Conservation (phyloP, 2,113 vertebrate species). For the Lepidothrix coronata region DNA sequence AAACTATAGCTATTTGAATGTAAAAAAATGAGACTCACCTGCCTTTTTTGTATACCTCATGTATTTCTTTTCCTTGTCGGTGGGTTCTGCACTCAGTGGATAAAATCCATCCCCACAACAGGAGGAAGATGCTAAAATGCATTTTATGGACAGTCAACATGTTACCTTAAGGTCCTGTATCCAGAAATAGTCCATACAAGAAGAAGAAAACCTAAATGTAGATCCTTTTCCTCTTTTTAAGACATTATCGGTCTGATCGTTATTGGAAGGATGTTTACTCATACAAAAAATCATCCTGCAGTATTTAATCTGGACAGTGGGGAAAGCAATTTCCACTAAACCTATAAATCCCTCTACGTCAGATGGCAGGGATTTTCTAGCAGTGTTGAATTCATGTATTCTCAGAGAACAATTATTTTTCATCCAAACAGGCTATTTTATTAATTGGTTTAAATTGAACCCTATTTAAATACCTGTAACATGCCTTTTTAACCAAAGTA, state of each 20-base stretch:
- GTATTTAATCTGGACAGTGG: slow-evolving; percentile 84
- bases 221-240: slow-evolving; percentile 69
- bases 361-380: slow-evolving; percentile 85
- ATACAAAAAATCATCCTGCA: slow-evolving; percentile 73
- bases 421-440: slow-evolving; percentile 33
- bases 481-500: background rate
- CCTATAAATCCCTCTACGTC: slow-evolving; percentile 88
- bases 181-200: slow-evolving; percentile 66
- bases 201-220: slow-evolving; percentile 47
- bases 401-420: slow-evolving; percentile 54
- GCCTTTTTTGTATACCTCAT: slow-evolving; percentile 77
- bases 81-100: slow-evolving; percentile 72
- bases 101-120: slow-evolving; percentile 80
- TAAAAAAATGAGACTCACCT: slow-evolving; percentile 76
- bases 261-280: slow-evolving; percentile 78
- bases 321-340: slow-evolving; percentile 89
- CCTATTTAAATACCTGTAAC: background rate
- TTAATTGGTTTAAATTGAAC: slow-evolving; percentile 57
- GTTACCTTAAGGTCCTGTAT: slow-evolving; percentile 51
- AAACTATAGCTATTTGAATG: background rate
- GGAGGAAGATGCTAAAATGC: slow-evolving; percentile 79
- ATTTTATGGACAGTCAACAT: slow-evolving; percentile 75
- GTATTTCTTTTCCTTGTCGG: slow-evolving; percentile 65
- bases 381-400: slow-evolving; percentile 70
- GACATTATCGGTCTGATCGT: slow-evolving; percentile 73